Conservation (phyloP, 2,113 vertebrate species). For the Rutilus rutilus region DNA sequence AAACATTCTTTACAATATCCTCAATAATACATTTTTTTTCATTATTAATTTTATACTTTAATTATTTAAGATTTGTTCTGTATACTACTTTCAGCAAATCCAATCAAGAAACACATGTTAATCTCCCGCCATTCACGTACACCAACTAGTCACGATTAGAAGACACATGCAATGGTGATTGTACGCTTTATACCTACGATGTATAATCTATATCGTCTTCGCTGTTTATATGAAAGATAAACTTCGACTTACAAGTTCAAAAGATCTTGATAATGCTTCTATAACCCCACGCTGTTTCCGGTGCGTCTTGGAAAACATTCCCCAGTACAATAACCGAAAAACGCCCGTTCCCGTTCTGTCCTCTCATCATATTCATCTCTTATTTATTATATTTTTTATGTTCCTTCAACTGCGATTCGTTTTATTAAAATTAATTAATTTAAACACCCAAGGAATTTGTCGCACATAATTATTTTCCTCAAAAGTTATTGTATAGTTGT, state of each 20-base stretch:
- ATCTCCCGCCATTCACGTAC: conserved; percentile 22
- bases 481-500: no score
- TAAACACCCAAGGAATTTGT: no score
- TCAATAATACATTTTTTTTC: no score
- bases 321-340: neutral
- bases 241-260: conserved; percentile 17
- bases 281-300: conserved; percentile 69
- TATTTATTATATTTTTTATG: no score
- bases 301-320: conserved; percentile 61
- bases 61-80: neutral
- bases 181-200: neutral
- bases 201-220: neutral
- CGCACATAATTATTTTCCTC: no score
- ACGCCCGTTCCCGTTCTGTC: neutral
- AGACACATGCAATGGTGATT: no score
- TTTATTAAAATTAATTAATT: no score
- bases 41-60: no score
- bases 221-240: neutral
- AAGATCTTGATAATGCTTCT: neutral
- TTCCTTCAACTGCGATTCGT: neutral
- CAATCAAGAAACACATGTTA: conserved; percentile 18
- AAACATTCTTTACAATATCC: no score
- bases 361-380: neutral
- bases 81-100: neutral
- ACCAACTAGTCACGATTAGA: neutral